phyloP scores from a whole-genome alignment of 2,888 invertebrate species.

The Diloba caeruleocephala region DNA sequence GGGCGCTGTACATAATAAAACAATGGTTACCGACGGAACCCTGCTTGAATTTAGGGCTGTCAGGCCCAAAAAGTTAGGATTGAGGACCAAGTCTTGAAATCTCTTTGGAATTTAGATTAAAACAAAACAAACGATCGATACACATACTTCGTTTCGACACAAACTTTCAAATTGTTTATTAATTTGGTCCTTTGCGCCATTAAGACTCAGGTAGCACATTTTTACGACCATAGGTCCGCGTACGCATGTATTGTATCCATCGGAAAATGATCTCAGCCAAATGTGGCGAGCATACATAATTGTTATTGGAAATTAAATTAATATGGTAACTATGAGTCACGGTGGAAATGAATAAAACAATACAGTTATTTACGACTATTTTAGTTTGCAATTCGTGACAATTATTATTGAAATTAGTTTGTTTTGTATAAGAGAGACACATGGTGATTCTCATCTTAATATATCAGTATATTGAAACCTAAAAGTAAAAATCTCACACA shows the following conservation, averaged over 20 bases:
- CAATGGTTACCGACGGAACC: slow-evolving; percentile 61
- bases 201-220: slow-evolving; percentile 43
- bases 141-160: slow-evolving; percentile 20
- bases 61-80: slow-evolving; percentile 6
- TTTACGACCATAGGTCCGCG: slow-evolving; percentile 36
- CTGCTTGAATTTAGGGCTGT: slow-evolving; percentile 47
- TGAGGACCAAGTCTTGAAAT: slow-evolving; percentile 8
- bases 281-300: slow-evolving; percentile 41
- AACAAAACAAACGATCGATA: slow-evolving; percentile 21
- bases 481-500: no score
- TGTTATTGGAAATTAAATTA: slow-evolving; percentile 40
- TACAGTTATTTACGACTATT: slow-evolving; percentile 38
- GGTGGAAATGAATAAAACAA: slow-evolving; percentile 35
- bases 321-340: slow-evolving; percentile 32
- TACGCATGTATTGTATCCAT: slow-evolving; percentile 41
- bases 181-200: slow-evolving; percentile 34
- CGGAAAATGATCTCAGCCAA: slow-evolving; percentile 48
- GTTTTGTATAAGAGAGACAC: no score
- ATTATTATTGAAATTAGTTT: no score
- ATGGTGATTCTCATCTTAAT: no score
- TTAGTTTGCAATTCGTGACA: no score
- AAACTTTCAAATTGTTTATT: no score
- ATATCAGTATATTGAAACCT: no score
- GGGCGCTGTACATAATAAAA: slow-evolving; percentile 75
- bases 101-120: slow-evolving; percentile 13